Conservation (phyloP, 92 coral and sea anemone genomes). For the Palythoa grandiflora region DNA sequence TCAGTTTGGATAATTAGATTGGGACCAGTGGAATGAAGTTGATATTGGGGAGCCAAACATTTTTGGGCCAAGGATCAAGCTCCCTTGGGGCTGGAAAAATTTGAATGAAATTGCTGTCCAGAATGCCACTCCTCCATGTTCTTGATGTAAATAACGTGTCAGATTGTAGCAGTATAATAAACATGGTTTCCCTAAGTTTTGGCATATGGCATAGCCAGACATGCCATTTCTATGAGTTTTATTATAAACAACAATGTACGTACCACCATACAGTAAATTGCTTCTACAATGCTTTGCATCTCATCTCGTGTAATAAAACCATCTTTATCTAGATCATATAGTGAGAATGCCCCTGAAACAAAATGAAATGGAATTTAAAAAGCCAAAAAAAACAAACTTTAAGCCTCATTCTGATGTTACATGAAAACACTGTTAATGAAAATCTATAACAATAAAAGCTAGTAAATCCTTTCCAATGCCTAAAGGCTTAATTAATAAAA, state of each 20-base stretch:
- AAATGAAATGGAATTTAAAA: neutral
- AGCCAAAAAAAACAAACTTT: neutral
- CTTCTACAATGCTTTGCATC: conserved; percentile 92
- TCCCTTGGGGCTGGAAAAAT: too few relatives aligned
- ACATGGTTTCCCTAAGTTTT: too few relatives aligned
- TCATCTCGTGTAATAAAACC: conserved; percentile 96
- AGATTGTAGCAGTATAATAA: too few relatives aligned
- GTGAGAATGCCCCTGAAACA: conserved; percentile 92
- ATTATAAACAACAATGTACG: conserved; percentile 17
- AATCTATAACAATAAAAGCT: neutral
- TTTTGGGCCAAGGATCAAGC: too few relatives aligned
- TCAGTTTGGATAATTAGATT: too few relatives aligned
- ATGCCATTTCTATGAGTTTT: neutral
- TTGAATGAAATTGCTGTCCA: too few relatives aligned
- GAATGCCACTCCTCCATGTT: too few relatives aligned
- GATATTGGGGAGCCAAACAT: too few relatives aligned
- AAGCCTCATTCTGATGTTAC: neutral
- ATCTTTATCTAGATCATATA: conserved; percentile 94
- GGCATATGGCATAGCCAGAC: too few relatives aligned
- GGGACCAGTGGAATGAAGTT: too few relatives aligned
- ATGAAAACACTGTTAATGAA: neutral
- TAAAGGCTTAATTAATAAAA: neutral
- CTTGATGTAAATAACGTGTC: too few relatives aligned
- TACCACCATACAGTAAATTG: conserved; percentile 95
- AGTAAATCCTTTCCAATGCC: neutral